Conservation (phyloP, 2,888 invertebrate genomes). For the Gnatocerus cornutus region DNA sequence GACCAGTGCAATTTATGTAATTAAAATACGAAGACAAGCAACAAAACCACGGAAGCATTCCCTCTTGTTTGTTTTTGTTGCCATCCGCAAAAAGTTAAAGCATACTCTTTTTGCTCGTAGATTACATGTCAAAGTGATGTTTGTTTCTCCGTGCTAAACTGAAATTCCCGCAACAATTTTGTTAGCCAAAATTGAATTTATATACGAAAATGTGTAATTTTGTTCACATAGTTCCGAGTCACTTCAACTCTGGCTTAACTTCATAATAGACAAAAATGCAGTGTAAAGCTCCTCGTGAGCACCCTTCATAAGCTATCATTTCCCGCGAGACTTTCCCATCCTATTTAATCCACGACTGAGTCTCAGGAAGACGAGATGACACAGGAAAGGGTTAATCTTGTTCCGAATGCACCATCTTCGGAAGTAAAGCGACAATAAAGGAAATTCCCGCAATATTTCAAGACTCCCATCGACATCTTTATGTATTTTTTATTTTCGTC, state of each 20-base stretch:
- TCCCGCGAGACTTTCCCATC: conserved; percentile 1
- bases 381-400: conserved; percentile 34
- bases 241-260: neutral
- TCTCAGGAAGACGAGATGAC: conserved; percentile 10
- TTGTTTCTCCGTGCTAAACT: too few species aligned
- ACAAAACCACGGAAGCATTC: neutral
- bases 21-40: neutral
- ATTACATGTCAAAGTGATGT: neutral
- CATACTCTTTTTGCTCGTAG: neutral
- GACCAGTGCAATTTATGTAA: neutral
- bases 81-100: neutral
- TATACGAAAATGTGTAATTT: neutral
- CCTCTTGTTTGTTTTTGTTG: neutral
- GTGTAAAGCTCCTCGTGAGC: neutral
- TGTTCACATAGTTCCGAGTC: neutral
- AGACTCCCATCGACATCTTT: conserved; percentile 3
- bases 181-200: neutral
- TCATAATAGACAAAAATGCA: neutral
- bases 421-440: conserved; percentile 21
- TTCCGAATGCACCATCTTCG: conserved; percentile 17
- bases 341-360: conserved; percentile 2
- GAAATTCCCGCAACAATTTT: too few species aligned
- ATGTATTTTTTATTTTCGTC: conserved; percentile 12
- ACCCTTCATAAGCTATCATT: neutral
- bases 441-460: conserved; percentile 27